Conservation (phyloP, 2,113 vertebrate species). For the Butastur rufipennis region DNA sequence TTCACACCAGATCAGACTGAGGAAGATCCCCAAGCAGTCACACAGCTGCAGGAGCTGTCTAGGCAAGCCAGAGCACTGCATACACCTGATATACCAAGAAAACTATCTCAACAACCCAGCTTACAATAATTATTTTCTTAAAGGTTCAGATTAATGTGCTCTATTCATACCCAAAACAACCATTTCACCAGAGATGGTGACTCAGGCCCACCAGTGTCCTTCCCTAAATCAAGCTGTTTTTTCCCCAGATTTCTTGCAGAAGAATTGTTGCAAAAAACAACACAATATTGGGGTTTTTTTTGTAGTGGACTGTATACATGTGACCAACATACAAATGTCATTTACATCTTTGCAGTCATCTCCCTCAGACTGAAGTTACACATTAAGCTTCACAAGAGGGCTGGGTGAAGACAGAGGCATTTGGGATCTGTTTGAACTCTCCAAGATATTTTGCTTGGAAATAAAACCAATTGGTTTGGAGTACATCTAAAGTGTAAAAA, state of each 20-base stretch:
- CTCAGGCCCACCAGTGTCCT: neutral
- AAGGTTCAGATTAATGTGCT: neutral
- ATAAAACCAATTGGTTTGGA: neutral
- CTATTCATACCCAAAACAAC: neutral
- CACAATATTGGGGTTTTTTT: neutral
- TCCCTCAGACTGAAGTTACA: neutral
- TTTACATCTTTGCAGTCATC: neutral
- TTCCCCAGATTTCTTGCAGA: neutral
- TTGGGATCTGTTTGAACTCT: neutral
- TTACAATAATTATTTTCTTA: neutral
- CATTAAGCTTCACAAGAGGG: neutral
- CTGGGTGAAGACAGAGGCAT: neutral
- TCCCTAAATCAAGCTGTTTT: neutral
- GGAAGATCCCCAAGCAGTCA: neutral
- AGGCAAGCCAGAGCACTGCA: neutral
- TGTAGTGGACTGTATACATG: neutral
- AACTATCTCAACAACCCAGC: neutral
- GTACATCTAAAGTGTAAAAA: neutral
- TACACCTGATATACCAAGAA: neutral
- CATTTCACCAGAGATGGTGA: neutral
- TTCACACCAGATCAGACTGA: neutral
- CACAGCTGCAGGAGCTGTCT: neutral
- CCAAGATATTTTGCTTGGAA: neutral
- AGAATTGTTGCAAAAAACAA: neutral
- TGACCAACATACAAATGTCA: neutral